Base-by-base conservation (phyloP, 1,140 invertebrate species). In the Zophobas atratus region DNA sequence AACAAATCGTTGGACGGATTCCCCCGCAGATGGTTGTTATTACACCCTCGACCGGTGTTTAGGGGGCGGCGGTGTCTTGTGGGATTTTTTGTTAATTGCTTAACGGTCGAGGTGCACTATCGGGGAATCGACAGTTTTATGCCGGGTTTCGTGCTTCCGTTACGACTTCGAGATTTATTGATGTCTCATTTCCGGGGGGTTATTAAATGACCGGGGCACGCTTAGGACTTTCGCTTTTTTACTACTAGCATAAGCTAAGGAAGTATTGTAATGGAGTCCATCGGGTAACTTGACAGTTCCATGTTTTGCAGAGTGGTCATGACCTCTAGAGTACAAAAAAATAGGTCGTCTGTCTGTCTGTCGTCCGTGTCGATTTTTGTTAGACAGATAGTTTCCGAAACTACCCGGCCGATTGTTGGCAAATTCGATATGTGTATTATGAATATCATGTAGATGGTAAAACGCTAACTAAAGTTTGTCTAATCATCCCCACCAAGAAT, bases 1-100 rank as follows among this genome's bases (percentile, higher is more conserved):
- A 72, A 74, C 75, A 76, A 80, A 81, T 82, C 81, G 81, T 81
- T 77, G 77, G 57, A 55, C 74, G 78, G 82, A 83, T 83, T 83
- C 82, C 79, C 76, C 76, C 72, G 81, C 82, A 83, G 82, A 83
- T 79, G 82, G 71, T 74, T 73, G 39, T 48, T 70, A 55, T 76
- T 76, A 80, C 80, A 80, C 80, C 82, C 80, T 73, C 80, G 35
- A 79, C 70, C 36, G 36, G 32, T 41, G 34, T 36, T 57, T 72
- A 49, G 67, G 67, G 76, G 51, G 70, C 35, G 67, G 51, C 36
- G 51, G 70, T 49, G 67, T 70, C 76, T 60, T 77, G 70, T 70
- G 73, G 49, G 70, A 53, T 63, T 71, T 78, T 63, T 67, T 51
- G 39, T 78, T 78, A 74, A 78, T 78, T 78, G 70, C 77, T 74